Base-by-base conservation (phyloP, 2,888 invertebrate species). In the Acanthosoma haemorrhoidale region DNA sequence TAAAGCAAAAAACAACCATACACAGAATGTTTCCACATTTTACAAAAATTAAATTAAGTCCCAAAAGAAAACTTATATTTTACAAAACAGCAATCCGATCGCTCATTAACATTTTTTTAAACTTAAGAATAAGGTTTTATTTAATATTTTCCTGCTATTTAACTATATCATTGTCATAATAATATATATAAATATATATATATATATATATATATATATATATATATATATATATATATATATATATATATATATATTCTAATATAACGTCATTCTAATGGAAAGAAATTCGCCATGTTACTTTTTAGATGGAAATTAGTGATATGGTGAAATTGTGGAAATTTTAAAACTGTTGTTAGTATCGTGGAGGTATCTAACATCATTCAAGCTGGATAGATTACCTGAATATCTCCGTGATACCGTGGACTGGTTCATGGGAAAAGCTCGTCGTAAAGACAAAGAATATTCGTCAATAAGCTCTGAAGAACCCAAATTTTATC, bases 341-440 rank as follows among this genome's bases (percentile, higher is more conserved):
- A 71, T 66, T 39, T 68, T 74, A 39, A 70, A 43, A 70, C 29
- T 72, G 69, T 73, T 73, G 61, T 74, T 74, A 66, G 77, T 78
- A 72, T 73, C 68, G 72, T 72, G 71, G 72, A 71, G 68, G 58
- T 73, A 72, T 68, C 69, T 60, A 73, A 81, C 82, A 85, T 83
- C 84, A 83, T 84, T 83, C 91, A 92, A 91, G 85, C 91, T 97
- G 96, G 96, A 97, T 91, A 96, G 94, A 83, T 86, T 97, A 89
- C 96, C 96, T 83, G 96, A 97, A 86, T 97, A 97, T 87, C 89
- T 97, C 85, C 93, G 96, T 85, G 97, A 97, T 86, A 97, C 96
- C 85, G 96, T 97, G 90, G 96, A 97, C 84, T 97, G 97, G 97
- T 94, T 97, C 87, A 96, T 97, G 92, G 96, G 96, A 89, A 96